Evolutionary conservation across 2,113 vertebrate genomes (phyloP), one percentile per base, ranked within the genome.

Genomic region (Odocoileus virginianus): DNA sequence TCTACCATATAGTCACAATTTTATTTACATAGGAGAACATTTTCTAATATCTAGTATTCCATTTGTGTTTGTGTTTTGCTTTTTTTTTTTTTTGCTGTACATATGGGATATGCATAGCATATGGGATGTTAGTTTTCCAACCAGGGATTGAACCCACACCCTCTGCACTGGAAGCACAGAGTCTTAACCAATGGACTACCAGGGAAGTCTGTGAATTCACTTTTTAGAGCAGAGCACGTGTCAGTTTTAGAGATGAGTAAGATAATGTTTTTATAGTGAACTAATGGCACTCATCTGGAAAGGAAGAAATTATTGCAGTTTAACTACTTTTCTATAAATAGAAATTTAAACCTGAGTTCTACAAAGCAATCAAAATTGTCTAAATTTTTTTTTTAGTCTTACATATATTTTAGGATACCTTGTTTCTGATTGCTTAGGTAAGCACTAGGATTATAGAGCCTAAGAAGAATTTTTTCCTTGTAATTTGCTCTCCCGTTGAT

Each of bases 321-420:
- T 67, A 92, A 84, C 23, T 79, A 45, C 52, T 89, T 92, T 95
- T 67, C 40, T 78, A 7, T 92, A 79, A 43, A 76, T 76, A 71
- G 40, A 55, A 87, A 74, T 97, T 89, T 91, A 91, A 91, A 84
- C 87, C 54, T 83, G 81, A 79, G 28, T 55, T 74, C n/a, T 78
- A 58, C 64, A 76, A 78, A 64, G 82, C 15, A 61, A 25, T 67
- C 88, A 58, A 87, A 94, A 84, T 91, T 30, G 23, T 43, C 91
- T 84, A 28, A 74, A 17, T 0, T 58, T 92, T 85, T 36, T 60
- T 78, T 50, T 45, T 12, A 52, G 23, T 58, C 28, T 61, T 83
- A 19, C 10, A 16, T 78, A 7, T 89, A 84, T 94, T 94, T 76
- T 23, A 79, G 33, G 47, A 30, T 76, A n/a, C 76, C 11, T 93